Conservation (phyloP, 2,888 invertebrate genomes). For the Euplexia lucipara region DNA sequence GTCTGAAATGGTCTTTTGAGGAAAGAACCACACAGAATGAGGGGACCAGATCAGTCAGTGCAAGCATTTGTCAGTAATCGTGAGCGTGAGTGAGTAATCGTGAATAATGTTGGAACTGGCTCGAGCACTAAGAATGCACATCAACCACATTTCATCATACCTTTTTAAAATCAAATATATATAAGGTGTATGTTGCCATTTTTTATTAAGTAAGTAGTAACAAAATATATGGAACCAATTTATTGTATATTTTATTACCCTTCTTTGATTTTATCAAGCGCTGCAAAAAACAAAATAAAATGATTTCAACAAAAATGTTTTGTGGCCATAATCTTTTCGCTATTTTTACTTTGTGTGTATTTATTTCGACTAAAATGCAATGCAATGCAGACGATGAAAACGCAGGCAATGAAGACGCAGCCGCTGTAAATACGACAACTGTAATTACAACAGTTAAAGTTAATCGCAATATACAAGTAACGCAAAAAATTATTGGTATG, state of each 20-base stretch:
- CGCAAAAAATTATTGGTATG: no score
- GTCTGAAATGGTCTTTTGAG: no score
- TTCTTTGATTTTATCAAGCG: neutral
- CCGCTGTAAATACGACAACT: fast-evolving
- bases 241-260: neutral
- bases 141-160: slow-evolving; percentile 13
- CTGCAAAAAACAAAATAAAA: neutral
- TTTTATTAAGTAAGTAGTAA: slow-evolving; percentile 9
- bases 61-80: no score
- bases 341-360: neutral
- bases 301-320: slow-evolving; percentile 23
- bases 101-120: no score
- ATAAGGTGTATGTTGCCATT: slow-evolving; percentile 28
- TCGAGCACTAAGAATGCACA: no score
- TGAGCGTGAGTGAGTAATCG: no score
- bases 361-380: slow-evolving; percentile 1
- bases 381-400: neutral
- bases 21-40: no score
- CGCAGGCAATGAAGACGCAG: fast-evolving
- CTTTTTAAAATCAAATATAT: slow-evolving; percentile 12
- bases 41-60: no score
- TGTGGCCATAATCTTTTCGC: neutral
- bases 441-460: slow-evolving; percentile 18
- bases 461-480: no score
- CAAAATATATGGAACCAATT: slow-evolving; percentile 21